Evolutionary conservation across 2,888 invertebrate genomes (phyloP).

Genomic region (Protonemura montana): DNA sequence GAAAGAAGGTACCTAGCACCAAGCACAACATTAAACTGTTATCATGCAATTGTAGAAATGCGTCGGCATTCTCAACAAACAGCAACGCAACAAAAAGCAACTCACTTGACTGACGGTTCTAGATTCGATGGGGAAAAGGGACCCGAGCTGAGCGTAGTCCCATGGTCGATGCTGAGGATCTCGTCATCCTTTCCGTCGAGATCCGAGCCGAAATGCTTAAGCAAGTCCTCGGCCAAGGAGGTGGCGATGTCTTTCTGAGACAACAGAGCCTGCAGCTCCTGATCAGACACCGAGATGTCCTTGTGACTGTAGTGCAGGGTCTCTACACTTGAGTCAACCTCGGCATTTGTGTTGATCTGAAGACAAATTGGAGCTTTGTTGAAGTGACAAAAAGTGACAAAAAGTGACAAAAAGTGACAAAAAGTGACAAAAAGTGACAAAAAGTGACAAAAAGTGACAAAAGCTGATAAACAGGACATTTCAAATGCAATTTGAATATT

Average conservation of each 20-base stretch:
- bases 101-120: slow-evolving; percentile 31
- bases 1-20: too few species aligned
- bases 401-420: too few species aligned
- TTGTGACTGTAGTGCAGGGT: slow-evolving; percentile 35
- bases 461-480: too few species aligned
- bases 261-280: slow-evolving; percentile 76
- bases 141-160: slow-evolving; percentile 60
- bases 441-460: too few species aligned
- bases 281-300: slow-evolving; percentile 67
- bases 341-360: slow-evolving; percentile 2
- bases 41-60: too few species aligned
- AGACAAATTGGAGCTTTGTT: background rate
- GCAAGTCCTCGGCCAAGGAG: slow-evolving; percentile 84
- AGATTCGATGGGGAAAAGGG: slow-evolving; percentile 61
- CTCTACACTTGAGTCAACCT: slow-evolving; percentile 1
- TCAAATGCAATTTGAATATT: too few species aligned
- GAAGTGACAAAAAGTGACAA: too few species aligned
- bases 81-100: background rate
- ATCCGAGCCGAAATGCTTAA: slow-evolving; percentile 83
- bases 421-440: too few species aligned
- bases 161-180: slow-evolving; percentile 7
- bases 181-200: slow-evolving; percentile 62
- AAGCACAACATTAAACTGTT: too few species aligned
- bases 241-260: slow-evolving; percentile 78
- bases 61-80: too few species aligned